These are phyloP conservation scores for Equus przewalskii DNA, from an alignment of 2,113 vertebrate genomes.

Conservation along the genomic window DNA sequence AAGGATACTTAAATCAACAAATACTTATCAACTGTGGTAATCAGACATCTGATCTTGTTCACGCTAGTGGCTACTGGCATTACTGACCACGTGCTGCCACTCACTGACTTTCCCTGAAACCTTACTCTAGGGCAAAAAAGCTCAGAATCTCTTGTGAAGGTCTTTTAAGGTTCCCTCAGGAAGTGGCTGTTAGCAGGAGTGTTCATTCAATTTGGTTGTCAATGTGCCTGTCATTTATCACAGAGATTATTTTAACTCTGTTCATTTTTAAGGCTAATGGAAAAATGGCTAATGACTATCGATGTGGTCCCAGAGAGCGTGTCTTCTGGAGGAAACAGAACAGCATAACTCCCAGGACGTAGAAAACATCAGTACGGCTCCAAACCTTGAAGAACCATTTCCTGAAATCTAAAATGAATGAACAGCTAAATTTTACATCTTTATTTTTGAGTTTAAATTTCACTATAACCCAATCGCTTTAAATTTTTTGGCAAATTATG, in stretches of 20 bases:
- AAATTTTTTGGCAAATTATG: not conserved
- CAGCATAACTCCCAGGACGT: not conserved
- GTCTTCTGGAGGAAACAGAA: not conserved
- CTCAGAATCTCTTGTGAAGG: not conserved
- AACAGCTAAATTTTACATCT: not conserved
- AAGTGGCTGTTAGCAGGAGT: not conserved
- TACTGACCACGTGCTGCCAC: too few relatives aligned
- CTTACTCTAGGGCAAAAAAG: not conserved
- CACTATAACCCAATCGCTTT: not conserved
- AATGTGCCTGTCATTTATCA: not conserved
- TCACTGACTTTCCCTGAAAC: not conserved
- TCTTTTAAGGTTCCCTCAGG: not conserved
- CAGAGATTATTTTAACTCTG: not conserved
- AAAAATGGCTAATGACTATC: not conserved
- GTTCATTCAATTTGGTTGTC: constrained; percentile 11
- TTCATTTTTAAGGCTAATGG: not conserved
- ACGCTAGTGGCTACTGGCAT: not conserved
- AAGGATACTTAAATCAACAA: not conserved
- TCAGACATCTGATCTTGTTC: not conserved
- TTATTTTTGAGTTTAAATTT: constrained; percentile 1
- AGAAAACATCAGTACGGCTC: not conserved
- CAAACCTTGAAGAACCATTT: not conserved
- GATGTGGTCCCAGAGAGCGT: not conserved
- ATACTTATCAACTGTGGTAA: not conserved
- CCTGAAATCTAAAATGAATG: not conserved